Conservation (phyloP, 2,113 vertebrate genomes). For the Pangasianodon hypophthalmus region DNA sequence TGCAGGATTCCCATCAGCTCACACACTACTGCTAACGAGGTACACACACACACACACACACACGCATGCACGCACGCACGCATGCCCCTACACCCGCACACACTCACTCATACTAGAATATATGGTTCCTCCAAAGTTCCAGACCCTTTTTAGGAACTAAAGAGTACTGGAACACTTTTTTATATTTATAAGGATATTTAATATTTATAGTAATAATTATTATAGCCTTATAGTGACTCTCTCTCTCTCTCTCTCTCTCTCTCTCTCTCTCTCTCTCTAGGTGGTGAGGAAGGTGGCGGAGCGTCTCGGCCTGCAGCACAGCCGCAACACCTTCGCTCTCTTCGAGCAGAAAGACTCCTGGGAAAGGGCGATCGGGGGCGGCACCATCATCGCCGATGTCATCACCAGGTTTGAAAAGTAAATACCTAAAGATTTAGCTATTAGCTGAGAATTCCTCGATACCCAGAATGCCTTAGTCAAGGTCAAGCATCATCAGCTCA, state of each 20-base stretch:
- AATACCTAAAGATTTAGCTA: constrained; percentile 52
- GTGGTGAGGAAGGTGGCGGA: constrained; percentile 86
- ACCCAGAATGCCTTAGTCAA: not conserved
- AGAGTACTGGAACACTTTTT: not conserved
- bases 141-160: not conserved
- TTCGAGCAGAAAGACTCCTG: constrained; percentile 84
- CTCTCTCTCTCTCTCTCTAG: constrained; percentile 61
- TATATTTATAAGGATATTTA: not conserved
- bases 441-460: not conserved
- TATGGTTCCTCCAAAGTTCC: not conserved
- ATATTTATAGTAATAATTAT: not conserved
- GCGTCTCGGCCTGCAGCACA: constrained; percentile 85
- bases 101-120: not conserved
- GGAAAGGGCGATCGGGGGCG: constrained; percentile 82
- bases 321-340: constrained; percentile 88
- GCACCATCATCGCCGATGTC: constrained; percentile 86
- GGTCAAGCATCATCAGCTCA: not conserved
- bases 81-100: not conserved
- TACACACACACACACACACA: constrained; percentile 58
- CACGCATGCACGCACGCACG: not conserved
- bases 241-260: not conserved
- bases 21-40: constrained; percentile 92
- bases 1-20: constrained; percentile 90
- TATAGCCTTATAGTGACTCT: not conserved
- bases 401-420: constrained; percentile 92